Percentiles rank a stretch among this genome's conserved stretches.
phyloP scores from a whole-genome alignment of 2,113 vertebrate species.

The Myocastor coypus region DNA sequence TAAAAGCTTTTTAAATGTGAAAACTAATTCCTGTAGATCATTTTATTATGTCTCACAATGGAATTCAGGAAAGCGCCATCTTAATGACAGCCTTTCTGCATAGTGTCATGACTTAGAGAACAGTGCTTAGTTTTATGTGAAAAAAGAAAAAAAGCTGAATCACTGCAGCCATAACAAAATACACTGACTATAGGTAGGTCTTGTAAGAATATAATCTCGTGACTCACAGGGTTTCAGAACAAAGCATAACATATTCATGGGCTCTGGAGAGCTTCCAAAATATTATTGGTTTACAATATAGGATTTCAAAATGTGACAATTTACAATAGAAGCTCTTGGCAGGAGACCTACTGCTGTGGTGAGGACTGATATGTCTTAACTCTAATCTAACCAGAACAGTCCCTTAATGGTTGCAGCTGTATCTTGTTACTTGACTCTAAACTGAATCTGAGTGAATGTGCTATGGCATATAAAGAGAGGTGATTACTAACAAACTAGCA shows the following conservation, averaged over 20 bases:
- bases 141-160: slow-evolving; percentile 61
- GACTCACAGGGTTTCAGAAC: background rate
- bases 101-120: background rate
- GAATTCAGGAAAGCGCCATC: background rate
- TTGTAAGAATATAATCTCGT: slow-evolving; percentile 46
- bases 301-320: slow-evolving; percentile 67
- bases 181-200: background rate
- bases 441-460: slow-evolving; percentile 1
- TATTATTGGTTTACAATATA: slow-evolving; percentile 57
- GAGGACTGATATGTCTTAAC: background rate
- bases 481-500: background rate
- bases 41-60: background rate
- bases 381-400: slow-evolving; percentile 23
- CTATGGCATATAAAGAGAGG: background rate
- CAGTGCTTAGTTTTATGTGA: background rate
- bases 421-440: background rate
- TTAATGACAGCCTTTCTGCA: background rate
- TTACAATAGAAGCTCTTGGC: slow-evolving; percentile 34
- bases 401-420: background rate
- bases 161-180: slow-evolving; percentile 51
- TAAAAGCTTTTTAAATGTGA: background rate
- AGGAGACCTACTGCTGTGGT: background rate
- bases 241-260: slow-evolving; percentile 14
- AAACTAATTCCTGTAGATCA: slow-evolving; percentile 11
- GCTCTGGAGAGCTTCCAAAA: slow-evolving; percentile 66